Evolutionary conservation across 1,140 invertebrate species (phyloP), one percentile per base, ranked within the genome.

Genomic region (Vanessa atalanta): DNA sequence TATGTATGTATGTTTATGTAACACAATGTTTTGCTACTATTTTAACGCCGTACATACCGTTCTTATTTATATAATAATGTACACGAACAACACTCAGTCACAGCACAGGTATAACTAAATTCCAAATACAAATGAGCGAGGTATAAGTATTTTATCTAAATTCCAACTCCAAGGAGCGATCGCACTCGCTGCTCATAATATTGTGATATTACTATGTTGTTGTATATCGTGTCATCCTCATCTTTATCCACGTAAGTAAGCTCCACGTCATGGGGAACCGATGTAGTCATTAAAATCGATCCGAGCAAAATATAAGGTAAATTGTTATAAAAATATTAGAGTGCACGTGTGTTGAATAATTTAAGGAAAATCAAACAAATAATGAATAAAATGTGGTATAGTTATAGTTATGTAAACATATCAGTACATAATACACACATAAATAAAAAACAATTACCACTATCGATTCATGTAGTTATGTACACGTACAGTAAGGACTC

Each of bases 181-280:
- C 57, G 4, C 13, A 2, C 16, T 43, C 57, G 26, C 26, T 4
- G 13, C 26, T 37, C 26, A 65, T 20, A 73, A 53, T 11, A 50
- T 31, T 47, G 57, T 31, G 51, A 31, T 47, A 63, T 51, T 55
- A 65, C 47, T 26, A 20, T 69, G 50, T 64, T 73, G 64, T 74
- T 65, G n/a, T 37, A 61, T 8, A 37, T 74, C 66, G 60, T 69
- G 55, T 12, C 26, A n/a, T 37, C 57, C 11, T 55, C 63, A 31
- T 23, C 31, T 70, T 12, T 9, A 47, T n/a, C 31, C n/a, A 47
- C 37, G 70, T 47, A 11, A 43, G 9, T 11, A 37, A 47, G 12
- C 9, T 63, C 72, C 72, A 69, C 72, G 72, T 74, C 72, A 74
- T 74, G 72, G 72, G 72, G 51, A 74, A 74, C 72, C 14, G 20